Base-by-base conservation (phyloP, 2,797 vertebrate genomes). In the Parauchenoglanis ngamensis region DNA sequence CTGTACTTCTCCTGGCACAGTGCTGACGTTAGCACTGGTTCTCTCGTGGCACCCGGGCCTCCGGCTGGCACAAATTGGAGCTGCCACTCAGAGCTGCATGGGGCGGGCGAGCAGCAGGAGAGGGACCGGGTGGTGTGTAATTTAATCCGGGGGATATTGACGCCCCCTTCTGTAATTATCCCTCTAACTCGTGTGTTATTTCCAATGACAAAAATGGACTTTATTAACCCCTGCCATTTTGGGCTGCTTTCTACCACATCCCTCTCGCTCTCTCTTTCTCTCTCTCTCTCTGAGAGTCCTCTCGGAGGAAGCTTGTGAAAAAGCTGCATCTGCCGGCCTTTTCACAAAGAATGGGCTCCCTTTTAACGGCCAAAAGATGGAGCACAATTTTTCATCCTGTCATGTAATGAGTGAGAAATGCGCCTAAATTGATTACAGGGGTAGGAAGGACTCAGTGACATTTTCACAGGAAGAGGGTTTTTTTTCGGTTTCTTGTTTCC, bases 1-100 rank as follows among this genome's bases (percentile, higher is more conserved):
- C 82, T 87, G 73, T 61, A 75, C 86, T 83, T 83, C 77, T 77
- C 80, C 73, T 85, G 92, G 86, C 21, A 56, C 82, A 83, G 70
- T 1, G 28, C 68, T 80, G 85, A 86, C 86, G 89, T 89, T 89
- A 92, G 78, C 83, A 2, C 88, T 80, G n/a, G 84, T 92, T 92
- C 91, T 91, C 89, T 90, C 90, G 89, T 93, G 91, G 91, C 93
- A 92, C 91, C 89, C 89, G 88, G 90, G 91, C 4, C 85, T 68
- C 91, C 89, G 88, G 91, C 93, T 94, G 91, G 82, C 93, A 94
- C 92, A 92, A 89, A 87, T 54, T 23, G 88, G 65, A 93, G 87
- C 94, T 95, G 95, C 95, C 95, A 94, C 85, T 97, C 95, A 96
- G 92, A 91, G 91, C 90, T 88, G 90, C 92, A 86, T 90, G 93